Evolutionary conservation across 1,140 invertebrate species (phyloP), one percentile per base, ranked within the genome.

Genomic region (Papilio dardanus): DNA sequence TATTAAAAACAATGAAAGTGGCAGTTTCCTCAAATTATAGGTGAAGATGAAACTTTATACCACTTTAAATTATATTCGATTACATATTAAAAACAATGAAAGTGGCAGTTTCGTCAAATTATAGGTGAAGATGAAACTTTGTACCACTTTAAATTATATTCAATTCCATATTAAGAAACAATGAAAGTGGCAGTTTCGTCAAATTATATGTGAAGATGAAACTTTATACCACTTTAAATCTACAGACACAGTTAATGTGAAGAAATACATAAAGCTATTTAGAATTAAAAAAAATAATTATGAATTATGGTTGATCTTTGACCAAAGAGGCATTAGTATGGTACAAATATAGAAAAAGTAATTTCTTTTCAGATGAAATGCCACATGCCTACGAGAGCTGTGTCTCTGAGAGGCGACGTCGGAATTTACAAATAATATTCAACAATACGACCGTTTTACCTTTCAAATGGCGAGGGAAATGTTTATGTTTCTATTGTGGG

Each of bases 291-390:
- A 37, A 37, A 37, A 37, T 37, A 7, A 33, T 33, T 3, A 40
- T 1, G 10, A 40, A 40, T 40, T 40, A 42, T 42, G 12, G 40
- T 42, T 16, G 40, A 42, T 16, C 16, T n/a, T 16, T 16, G 3
- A n/a, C 40, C 40, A 42, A 42, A 4, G 40, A 7, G n/a, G 4
- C 16, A 62, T 28, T 8, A 75, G 12, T 46, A 46, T 73, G 74
- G 79, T 78, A 78, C 66, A 84, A 81, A 81, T 81, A 87, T 74
- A 89, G 83, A 80, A 81, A 86, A 87, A 81, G 81, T 78, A 73
- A 82, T 92, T 91, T 89, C 75, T 90, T 91, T 90, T 86, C 90
- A 92, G 90, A 88, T 92, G 83, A 84, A 82, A 71, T 79, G 68
- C 74, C 79, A 35, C 81, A 83, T 77, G 79, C 74, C 71, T 83